phyloP scores from a whole-genome alignment of 2,888 invertebrate species.

The Agriopis marginaria region DNA sequence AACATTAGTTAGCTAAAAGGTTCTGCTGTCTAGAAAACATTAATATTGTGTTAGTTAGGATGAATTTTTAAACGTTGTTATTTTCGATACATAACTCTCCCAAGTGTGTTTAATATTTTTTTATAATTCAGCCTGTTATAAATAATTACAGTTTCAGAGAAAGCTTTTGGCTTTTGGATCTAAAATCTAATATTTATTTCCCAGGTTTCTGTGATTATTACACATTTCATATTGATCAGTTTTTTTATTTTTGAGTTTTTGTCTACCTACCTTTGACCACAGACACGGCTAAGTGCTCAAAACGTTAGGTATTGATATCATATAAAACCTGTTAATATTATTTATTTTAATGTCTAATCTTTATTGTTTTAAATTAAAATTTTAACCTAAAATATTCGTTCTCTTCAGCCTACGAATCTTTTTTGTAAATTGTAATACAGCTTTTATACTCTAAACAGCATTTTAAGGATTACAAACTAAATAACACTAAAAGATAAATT shows the following conservation, averaged over 20 bases:
- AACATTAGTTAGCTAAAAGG: constrained; percentile 19
- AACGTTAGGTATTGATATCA: too few relatives aligned
- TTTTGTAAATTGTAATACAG: neutral
- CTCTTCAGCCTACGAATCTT: neutral
- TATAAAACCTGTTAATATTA: too few relatives aligned
- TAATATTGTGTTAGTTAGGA: neutral
- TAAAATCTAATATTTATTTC: too few relatives aligned
- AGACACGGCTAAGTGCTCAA: too few relatives aligned
- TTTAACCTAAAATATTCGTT: neutral
- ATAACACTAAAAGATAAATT: neutral
- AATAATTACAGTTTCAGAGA: too few relatives aligned
- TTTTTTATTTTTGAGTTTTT: too few relatives aligned
- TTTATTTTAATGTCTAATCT: too few relatives aligned
- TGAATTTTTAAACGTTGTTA: neutral
- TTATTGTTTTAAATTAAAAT: neutral
- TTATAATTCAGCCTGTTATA: neutral
- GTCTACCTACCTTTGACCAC: too few relatives aligned
- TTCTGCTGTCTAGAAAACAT: constrained; percentile 7
- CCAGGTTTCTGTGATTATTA: too few relatives aligned
- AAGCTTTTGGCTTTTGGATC: too few relatives aligned
- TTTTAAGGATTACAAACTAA: neutral
- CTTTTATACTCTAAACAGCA: neutral
- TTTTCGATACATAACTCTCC: neutral
- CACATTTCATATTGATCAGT: too few relatives aligned
- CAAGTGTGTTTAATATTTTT: neutral